These are phyloP conservation scores for Brachystomella parvula DNA, from an alignment of 1,140 invertebrate species.

Conservation along the genomic window DNA sequence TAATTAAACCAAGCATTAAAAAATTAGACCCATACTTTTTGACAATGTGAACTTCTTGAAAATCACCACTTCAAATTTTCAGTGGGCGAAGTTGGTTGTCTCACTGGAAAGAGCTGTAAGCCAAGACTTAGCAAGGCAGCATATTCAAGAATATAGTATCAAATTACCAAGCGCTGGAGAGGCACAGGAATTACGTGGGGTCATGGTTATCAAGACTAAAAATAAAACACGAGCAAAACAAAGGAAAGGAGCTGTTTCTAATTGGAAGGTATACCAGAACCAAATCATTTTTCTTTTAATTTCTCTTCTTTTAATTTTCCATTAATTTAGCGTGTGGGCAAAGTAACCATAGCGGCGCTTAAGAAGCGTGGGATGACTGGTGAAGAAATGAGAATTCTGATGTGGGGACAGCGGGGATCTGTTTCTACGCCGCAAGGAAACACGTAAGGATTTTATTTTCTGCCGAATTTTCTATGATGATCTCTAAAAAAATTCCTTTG, in stretches of 20 bases:
- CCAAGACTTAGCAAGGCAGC: conserved; percentile 75
- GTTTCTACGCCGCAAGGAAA: conserved; percentile 67
- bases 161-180: conserved; percentile 70
- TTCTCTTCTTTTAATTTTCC: not conserved
- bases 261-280: conserved; percentile 78
- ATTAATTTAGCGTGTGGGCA: conserved; percentile 66
- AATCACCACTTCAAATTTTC: conserved; percentile 31
- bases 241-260: conserved; percentile 86
- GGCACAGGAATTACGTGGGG: conserved; percentile 72
- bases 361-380: conserved; percentile 74
- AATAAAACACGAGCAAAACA: conserved; percentile 92
- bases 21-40: not conserved
- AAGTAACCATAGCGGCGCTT: conserved; percentile 73
- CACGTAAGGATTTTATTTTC: conserved; percentile 46
- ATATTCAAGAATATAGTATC: conserved; percentile 91
- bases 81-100: conserved; percentile 98
- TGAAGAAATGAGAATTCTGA: conserved; percentile 70
- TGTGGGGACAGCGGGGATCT: conserved; percentile 74
- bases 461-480: not conserved
- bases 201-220: conserved; percentile 97
- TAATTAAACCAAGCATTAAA: not conserved
- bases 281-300: not conserved
- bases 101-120: conserved; percentile 86
- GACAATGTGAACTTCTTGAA: not conserved
- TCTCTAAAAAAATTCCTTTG: conserved; percentile 6